These are phyloP conservation scores for Dicerorhinus sumatrensis DNA, from an alignment of 2,113 vertebrate genomes.

Conservation along the genomic window DNA sequence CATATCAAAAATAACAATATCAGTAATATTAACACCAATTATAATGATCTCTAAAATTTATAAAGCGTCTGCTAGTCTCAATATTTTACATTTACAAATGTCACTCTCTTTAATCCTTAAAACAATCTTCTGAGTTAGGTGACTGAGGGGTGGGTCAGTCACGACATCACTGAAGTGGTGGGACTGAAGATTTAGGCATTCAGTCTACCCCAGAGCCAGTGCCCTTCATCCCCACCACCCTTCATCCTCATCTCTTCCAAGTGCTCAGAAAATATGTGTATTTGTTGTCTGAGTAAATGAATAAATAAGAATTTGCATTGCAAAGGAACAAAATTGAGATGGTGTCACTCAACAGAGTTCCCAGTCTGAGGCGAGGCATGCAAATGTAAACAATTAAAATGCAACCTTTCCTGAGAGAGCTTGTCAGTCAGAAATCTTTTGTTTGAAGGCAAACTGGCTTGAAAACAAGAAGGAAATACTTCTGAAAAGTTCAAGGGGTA, in stretches of 20 bases:
- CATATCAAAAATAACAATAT: not conserved
- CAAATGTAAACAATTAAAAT: not conserved
- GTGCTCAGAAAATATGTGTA: not conserved
- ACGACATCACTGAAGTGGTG: accelerated
- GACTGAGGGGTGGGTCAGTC: not conserved
- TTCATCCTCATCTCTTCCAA: not conserved
- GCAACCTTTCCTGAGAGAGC: not conserved
- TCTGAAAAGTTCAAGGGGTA: not conserved
- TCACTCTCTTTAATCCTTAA: not conserved
- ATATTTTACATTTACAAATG: not conserved
- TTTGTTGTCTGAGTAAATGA: not conserved
- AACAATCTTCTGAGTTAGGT: not conserved
- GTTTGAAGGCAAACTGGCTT: conserved; percentile 2
- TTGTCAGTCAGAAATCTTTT: not conserved
- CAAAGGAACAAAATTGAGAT: not conserved
- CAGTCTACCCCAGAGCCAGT: not conserved
- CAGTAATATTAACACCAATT: not conserved
- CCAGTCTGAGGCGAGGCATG: not conserved
- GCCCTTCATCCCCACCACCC: not conserved
- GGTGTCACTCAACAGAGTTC: not conserved
- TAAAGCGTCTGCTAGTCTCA: not conserved
- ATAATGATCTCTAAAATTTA: not conserved
- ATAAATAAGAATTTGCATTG: not conserved
- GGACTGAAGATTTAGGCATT: not conserved
- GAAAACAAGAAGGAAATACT: not conserved